Conservation (phyloP, 2,888 invertebrate species). For the Apamea sordens region DNA sequence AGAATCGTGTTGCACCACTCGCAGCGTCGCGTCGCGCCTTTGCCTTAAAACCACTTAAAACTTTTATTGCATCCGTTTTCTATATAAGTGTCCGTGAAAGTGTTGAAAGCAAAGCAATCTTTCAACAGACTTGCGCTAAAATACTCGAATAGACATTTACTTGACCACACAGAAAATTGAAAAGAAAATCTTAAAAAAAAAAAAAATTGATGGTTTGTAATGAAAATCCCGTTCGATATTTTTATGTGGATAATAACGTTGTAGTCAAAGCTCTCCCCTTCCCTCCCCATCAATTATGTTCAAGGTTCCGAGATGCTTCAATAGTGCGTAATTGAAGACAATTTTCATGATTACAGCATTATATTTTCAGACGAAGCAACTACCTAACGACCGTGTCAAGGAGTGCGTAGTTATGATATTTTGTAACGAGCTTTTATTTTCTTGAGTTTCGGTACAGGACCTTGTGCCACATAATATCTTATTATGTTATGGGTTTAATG, state of each 20-base stretch:
- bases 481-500: background rate
- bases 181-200: background rate
- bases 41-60: too few relatives aligned
- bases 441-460: background rate
- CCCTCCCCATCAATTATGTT: constrained; percentile 24
- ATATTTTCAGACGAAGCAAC: constrained; percentile 31
- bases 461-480: constrained; percentile 16
- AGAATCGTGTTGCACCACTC: background rate
- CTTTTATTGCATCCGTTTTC: background rate
- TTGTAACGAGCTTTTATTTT: constrained; percentile 16
- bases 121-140: too few relatives aligned
- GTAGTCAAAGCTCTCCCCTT: background rate
- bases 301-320: constrained; percentile 32
- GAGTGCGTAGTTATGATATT: constrained; percentile 24
- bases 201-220: background rate
- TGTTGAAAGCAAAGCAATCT: background rate
- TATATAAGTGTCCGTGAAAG: background rate
- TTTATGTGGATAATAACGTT: background rate
- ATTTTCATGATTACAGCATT: constrained; percentile 52
- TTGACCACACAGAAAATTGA: background rate
- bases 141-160: background rate
- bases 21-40: too few relatives aligned
- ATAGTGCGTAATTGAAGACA: constrained; percentile 34
- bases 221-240: background rate
- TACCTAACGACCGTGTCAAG: constrained; percentile 33